A percentile compares a stretch with the other conserved stretches of the same genome.
phyloP scores from a whole-genome alignment of 2,888 invertebrate genomes.

The Thera obeliscata region DNA sequence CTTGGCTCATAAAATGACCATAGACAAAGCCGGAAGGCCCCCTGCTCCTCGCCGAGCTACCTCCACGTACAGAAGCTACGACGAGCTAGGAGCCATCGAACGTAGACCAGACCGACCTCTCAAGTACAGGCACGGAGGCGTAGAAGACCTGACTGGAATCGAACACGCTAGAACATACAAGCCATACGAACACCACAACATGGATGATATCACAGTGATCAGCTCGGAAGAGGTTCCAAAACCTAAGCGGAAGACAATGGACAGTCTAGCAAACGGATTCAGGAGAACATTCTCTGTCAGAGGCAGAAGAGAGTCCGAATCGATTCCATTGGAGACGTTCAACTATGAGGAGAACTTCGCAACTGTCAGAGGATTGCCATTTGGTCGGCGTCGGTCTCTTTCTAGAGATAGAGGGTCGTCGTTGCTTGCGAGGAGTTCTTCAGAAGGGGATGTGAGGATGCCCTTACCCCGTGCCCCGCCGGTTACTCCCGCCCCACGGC shows the following conservation, averaged over 20 bases:
- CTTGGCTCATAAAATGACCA: conserved; percentile 66
- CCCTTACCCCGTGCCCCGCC: conserved; percentile 68
- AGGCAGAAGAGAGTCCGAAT: conserved; percentile 69
- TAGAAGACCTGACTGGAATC: conserved; percentile 74
- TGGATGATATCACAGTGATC: conserved; percentile 78
- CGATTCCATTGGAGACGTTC: conserved; percentile 75
- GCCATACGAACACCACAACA: conserved; percentile 61
- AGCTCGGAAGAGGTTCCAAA: conserved; percentile 77
- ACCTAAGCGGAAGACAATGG: conserved; percentile 72
- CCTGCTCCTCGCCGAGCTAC: conserved; percentile 73
- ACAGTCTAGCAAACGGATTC: conserved; percentile 75
- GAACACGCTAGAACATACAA: conserved; percentile 62
- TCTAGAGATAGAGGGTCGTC: conserved; percentile 80
- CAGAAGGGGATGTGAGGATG: conserved; percentile 87
- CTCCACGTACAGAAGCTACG: conserved; percentile 80
- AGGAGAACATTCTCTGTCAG: conserved; percentile 77
- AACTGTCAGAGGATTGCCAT: conserved; percentile 75
- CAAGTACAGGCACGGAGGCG: conserved; percentile 71
- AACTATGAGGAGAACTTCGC: conserved; percentile 73
- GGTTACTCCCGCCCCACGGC: conserved; percentile 74
- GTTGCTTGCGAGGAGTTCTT: conserved; percentile 87
- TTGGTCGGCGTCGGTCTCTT: conserved; percentile 75
- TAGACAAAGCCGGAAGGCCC: conserved; percentile 75
- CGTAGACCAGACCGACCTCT: conserved; percentile 61
- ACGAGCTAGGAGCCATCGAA: conserved; percentile 74